phyloP scores from a whole-genome alignment of 2,888 invertebrate genomes.

The Drosophila algonquin region DNA sequence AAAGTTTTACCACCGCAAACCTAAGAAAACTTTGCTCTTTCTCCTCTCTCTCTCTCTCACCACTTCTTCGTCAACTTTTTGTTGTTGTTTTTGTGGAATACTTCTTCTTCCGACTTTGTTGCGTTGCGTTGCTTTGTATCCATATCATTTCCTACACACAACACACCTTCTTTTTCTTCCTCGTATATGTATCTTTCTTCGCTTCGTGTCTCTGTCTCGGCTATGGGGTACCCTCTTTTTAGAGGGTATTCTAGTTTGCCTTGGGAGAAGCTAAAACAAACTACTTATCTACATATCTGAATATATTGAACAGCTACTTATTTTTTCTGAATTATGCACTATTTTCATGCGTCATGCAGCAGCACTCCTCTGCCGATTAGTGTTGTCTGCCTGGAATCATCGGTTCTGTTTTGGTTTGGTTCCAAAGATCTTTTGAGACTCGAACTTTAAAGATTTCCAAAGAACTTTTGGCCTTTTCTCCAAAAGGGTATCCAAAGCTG shows the following conservation, averaged over 20 bases:
- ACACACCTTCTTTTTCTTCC: constrained; percentile 42
- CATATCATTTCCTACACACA: constrained; percentile 45
- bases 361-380: not conserved
- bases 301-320: not conserved
- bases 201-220: constrained; percentile 4
- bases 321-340: constrained; percentile 37
- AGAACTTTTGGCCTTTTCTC: too few relatives aligned
- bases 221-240: not conserved
- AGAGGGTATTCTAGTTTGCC: not conserved
- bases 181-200: constrained; percentile 1
- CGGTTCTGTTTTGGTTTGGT: too few relatives aligned
- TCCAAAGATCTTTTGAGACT: too few relatives aligned
- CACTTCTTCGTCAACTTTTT: constrained; percentile 33
- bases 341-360: not conserved
- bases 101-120: constrained; percentile 48
- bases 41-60: constrained; percentile 1
- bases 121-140: constrained; percentile 39
- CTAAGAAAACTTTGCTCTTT: constrained; percentile 65
- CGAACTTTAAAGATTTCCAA: not conserved
- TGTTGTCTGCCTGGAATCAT: too few relatives aligned
- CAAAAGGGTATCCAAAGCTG: not conserved
- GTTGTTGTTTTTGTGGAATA: constrained; percentile 31
- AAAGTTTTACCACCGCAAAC: constrained; percentile 57
- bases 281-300: not conserved
- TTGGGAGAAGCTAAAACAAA: not conserved